Evolutionary conservation across 2,797 vertebrate genomes (phyloP), one percentile per base, ranked within the genome.

Genomic region (Lithobates sylvaticus): DNA sequence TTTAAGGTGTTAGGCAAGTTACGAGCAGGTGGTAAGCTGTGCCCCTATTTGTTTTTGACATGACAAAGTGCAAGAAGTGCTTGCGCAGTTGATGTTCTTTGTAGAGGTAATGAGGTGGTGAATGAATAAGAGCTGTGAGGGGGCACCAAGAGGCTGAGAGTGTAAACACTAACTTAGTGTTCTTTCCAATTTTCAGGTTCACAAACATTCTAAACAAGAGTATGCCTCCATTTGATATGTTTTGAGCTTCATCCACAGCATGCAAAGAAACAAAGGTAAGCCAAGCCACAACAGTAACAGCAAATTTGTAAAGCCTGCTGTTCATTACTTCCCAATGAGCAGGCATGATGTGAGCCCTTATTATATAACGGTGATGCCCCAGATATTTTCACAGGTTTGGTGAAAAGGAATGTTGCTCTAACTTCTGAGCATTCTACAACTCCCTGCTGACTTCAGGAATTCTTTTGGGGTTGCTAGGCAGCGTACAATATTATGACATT

Each of bases 401-500:
- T 76, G 76, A 76, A 61, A 72, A 50, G 72, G 72, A 71, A 50
- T 32, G 64, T 47, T 81, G 12, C 73, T 54, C 47, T 47, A 65
- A 81, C 39, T 85, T 47, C 26, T 67, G 58, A 69, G 78, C 26
- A 86, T 76, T 76, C 39, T 65, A 47, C 65, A 69, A 74, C 72
- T 67, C 69, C 44, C 78, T 86, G 84, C 84, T 86, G 84, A 81
- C 84, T 42, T 32, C 18, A 68, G 54, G 42, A 81, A 86, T 86
- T 81, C 71, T 86, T 76, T 54, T 32, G 44, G 84, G 39, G 84
- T 86, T 86, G 84, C 84, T 81, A 69, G 76, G 84, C 61, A 81
- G 73, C 73, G 8, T 81, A 76, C 78, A 86, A 86, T 86, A 86
- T 81, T 81, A 76, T 86, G 78, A 70, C 84, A 80, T 75, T 67